These are phyloP conservation scores for Perca fluviatilis DNA, from an alignment of 2,113 vertebrate genomes.

Conservation along the genomic window DNA sequence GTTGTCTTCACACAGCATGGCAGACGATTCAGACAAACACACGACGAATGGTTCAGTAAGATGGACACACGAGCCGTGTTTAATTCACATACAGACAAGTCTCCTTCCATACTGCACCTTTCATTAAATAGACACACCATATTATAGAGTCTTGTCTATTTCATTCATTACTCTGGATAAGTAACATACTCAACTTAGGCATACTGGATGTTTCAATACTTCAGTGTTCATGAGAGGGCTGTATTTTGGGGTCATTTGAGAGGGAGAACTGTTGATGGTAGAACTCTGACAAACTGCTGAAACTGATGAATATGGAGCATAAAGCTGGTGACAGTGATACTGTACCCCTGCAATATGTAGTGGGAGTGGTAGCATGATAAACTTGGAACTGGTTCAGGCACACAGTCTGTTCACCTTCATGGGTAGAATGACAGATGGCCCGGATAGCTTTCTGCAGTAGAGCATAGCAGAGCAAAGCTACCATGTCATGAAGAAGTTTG, in stretches of 20 bases:
- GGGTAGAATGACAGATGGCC: conserved; percentile 75
- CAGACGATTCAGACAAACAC: conserved; percentile 34
- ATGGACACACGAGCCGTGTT: background rate
- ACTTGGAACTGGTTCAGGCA: conserved; percentile 76
- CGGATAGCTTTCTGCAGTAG: conserved; percentile 63
- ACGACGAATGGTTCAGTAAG: conserved; percentile 3
- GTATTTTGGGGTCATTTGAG: conserved; percentile 25
- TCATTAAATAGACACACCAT: background rate
- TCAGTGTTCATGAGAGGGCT: background rate
- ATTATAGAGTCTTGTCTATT: background rate
- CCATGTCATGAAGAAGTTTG: conserved; percentile 66
- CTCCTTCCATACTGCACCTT: background rate
- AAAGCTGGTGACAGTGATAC: conserved; percentile 61
- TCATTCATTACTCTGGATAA: background rate
- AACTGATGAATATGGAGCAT: conserved; percentile 67
- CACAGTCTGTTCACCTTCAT: conserved; percentile 80
- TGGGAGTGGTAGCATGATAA: conserved; percentile 74
- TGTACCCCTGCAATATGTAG: conserved; percentile 69
- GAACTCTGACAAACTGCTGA: conserved; percentile 58
- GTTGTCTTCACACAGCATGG: conserved; percentile 18
- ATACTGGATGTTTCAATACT: background rate
- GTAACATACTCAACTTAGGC: background rate
- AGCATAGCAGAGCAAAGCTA: conserved; percentile 55
- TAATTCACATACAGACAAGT: background rate
- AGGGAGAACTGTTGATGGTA: conserved; percentile 28